Evolutionary conservation across 2,888 invertebrate genomes (phyloP), one percentile per base, ranked within the genome.

Genomic region (Malthinus flaveolus): DNA sequence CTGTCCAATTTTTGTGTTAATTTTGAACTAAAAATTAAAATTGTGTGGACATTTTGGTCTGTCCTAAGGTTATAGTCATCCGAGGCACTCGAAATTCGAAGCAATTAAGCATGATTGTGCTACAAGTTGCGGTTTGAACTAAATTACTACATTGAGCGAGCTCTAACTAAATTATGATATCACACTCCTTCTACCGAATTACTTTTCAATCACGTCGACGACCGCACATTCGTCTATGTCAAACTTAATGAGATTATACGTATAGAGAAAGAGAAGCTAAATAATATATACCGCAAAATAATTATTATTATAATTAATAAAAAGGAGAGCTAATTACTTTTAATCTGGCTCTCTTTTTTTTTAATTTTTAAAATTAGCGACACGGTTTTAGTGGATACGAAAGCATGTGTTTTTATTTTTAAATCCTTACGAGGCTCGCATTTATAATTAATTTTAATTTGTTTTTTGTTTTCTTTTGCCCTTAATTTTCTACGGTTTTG

Each of bases 101-200:
- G 56, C 59, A 63, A 63, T 63, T 63, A 63, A 60, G 55, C 54
- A 58, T 58, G 63, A 63, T 63, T 63, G 63, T 58, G 52, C 57
- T 60, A 60, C 63, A 60, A 63, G 60, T 59, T 63, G 63, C 60
- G 63, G 63, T 63, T 53, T 55, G 50, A 53, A 55, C 60, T 60
- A 63, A 63, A 63, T 63, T 63, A 61, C 60, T 48, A 57, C 63
- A 58, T 58, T 60, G 63, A 63, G 55, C 60, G 59, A 47, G 49
- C 52, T 39, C 60, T 63, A 63, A 63, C 60, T 60, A 60, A 63
- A 61, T 63, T 63, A 63, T 63, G 63, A 63, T 58, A 61, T 63
- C 60, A 63, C 60, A 63, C 60, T 54, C 60, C 63, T 57, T 51
- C 59, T 49, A 49, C 59, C 59, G 48, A 56, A 55, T 59, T 55